A percentile compares a stretch with the other conserved stretches of the same genome.
Conservation (phyloP, 2,113 vertebrate genomes). For the Hemibagrus wyckioides region DNA sequence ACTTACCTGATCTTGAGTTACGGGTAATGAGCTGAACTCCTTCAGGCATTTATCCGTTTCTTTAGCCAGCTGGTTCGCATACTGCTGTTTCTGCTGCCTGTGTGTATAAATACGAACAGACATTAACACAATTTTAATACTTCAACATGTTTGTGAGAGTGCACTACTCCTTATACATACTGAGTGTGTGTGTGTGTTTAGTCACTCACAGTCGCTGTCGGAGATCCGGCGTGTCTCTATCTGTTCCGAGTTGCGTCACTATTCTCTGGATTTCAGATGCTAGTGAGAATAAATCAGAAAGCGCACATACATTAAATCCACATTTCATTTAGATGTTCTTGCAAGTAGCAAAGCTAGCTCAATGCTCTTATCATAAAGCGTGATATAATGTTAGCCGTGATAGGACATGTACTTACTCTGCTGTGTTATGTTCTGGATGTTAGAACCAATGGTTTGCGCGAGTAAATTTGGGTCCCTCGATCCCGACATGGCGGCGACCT, state of each 20-base stretch:
- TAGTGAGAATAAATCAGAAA: constrained; percentile 59
- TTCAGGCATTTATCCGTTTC: constrained; percentile 93
- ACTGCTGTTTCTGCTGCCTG: constrained; percentile 92
- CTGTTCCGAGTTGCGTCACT: constrained; percentile 85
- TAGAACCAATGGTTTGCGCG: constrained; percentile 71
- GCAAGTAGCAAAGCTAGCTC: not conserved
- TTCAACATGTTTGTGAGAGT: too few relatives aligned
- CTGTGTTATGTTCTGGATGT: constrained; percentile 74
- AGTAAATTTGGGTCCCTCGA: constrained; percentile 66
- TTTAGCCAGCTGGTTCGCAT: constrained; percentile 92
- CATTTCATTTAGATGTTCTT: not conserved
- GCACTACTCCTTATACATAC: too few relatives aligned
- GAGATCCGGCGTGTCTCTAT: constrained; percentile 83
- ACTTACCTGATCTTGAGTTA: constrained; percentile 81
- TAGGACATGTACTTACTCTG: constrained; percentile 67
- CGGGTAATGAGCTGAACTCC: constrained; percentile 86
- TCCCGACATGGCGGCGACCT: constrained; percentile 66
- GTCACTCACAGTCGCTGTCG: constrained; percentile 87
- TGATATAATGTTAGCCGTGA: not conserved
- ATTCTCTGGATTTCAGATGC: constrained; percentile 90
- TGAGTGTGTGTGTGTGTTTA: not conserved
- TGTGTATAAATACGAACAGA: constrained; percentile 28
- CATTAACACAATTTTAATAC: not conserved
- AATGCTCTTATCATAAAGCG: not conserved
- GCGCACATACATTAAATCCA: not conserved